These are phyloP conservation scores for Vespertilio murinus DNA, from an alignment of 2,797 vertebrate genomes.

Conservation along the genomic window DNA sequence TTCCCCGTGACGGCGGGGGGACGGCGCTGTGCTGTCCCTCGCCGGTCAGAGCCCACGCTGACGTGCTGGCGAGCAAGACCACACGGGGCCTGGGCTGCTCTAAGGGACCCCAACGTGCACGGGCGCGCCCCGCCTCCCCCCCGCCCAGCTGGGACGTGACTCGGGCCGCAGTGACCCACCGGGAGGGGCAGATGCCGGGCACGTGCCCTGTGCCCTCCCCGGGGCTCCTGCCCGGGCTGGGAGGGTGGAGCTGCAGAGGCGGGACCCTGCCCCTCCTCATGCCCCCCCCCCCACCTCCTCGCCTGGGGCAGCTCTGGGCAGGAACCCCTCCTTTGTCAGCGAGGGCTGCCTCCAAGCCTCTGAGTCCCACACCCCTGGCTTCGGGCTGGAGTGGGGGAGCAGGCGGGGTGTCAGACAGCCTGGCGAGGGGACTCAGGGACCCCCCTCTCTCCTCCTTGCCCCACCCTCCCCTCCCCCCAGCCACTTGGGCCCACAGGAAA, in stretches of 20 bases:
- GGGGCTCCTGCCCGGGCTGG: background rate
- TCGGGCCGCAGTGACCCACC: background rate
- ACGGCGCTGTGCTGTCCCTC: no score
- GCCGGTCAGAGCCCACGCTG: background rate
- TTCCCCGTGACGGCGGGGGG: no score
- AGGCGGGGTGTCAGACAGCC: no score
- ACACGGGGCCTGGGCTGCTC: background rate
- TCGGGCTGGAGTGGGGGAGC: background rate
- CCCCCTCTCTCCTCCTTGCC: no score
- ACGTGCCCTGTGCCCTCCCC: no score
- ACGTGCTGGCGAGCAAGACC: no score
- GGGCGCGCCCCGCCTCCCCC: no score
- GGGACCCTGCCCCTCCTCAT: background rate
- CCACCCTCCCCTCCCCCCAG: no score
- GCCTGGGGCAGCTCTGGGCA: background rate
- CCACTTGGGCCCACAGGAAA: background rate
- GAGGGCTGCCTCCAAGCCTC: background rate
- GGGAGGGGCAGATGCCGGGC: accelerated
- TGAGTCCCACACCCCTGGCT: background rate
- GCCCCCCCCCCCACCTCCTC: background rate
- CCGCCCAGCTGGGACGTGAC: accelerated
- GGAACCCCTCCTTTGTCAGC: background rate
- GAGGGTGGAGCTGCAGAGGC: accelerated
- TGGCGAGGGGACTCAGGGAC: background rate
- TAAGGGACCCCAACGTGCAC: no score